phyloP scores from a whole-genome alignment of 2,888 invertebrate species.

The Dryomyza anilis region DNA sequence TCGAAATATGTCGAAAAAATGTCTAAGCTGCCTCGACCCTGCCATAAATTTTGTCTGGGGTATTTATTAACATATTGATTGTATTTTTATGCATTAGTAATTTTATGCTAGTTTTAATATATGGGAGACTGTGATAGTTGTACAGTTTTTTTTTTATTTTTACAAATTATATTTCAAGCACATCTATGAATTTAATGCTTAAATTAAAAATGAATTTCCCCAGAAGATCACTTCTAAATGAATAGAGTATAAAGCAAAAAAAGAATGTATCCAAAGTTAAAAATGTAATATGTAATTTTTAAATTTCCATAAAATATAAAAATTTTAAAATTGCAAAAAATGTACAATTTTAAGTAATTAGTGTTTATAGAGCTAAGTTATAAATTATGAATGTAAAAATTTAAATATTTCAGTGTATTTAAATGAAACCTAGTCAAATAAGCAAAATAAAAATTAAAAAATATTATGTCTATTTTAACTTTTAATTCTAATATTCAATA shows the following conservation, averaged over 20 bases:
- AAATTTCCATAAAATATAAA: too few species aligned
- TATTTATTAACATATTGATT: too few species aligned
- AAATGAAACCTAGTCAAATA: conserved; percentile 6
- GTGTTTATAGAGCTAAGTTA: conserved; percentile 13
- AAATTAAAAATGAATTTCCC: too few species aligned
- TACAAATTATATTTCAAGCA: background rate
- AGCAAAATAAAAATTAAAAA: background rate
- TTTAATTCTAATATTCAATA: conserved; percentile 9
- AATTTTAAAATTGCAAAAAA: conserved; percentile 33
- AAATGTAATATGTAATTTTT: too few species aligned
- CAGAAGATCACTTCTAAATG: too few species aligned
- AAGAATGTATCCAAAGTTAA: conserved; percentile 5
- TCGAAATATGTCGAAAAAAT: too few species aligned
- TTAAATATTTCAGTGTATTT: conserved; percentile 19
- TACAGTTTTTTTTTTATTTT: conserved; percentile 38
- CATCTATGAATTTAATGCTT: too few species aligned
- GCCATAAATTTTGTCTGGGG: too few species aligned
- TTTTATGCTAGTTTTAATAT: conserved; percentile 30
- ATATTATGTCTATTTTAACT: background rate
- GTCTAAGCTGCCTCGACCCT: too few species aligned
- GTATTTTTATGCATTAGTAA: too few species aligned
- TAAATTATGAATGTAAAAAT: conserved; percentile 17
- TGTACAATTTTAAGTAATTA: conserved; percentile 34
- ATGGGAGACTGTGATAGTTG: conserved; percentile 60
- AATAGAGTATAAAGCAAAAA: background rate